These are phyloP conservation scores for Lasiurus cinereus DNA, from an alignment of 2,113 vertebrate species.

Conservation along the genomic window DNA sequence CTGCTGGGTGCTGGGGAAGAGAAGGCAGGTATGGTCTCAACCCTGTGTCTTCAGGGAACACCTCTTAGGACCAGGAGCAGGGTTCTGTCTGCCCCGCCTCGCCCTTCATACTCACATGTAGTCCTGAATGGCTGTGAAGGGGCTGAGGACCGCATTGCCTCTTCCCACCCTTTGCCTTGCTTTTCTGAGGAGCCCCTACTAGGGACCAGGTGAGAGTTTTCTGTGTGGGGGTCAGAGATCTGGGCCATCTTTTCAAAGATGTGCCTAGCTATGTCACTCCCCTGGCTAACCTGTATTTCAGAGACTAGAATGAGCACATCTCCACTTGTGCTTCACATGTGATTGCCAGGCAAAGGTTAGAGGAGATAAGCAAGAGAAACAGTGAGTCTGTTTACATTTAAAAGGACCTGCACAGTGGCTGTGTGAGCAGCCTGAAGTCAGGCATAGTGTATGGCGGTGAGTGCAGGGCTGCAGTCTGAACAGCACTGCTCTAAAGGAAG, in stretches of 20 bases:
- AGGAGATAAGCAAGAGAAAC: neutral
- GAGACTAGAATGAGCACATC: neutral
- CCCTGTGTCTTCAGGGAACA: neutral
- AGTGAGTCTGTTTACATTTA: neutral
- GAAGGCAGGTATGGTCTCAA: too few species aligned
- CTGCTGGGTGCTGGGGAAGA: fast-evolving
- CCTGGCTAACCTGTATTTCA: neutral
- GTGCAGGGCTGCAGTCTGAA: too few species aligned
- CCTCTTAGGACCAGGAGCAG: neutral
- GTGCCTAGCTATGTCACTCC: neutral
- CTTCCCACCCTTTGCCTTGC: neutral
- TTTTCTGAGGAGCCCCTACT: neutral
- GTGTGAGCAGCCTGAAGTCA: neutral
- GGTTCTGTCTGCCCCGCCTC: neutral
- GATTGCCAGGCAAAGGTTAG: neutral
- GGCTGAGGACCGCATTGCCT: neutral
- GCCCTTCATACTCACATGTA: fast-evolving
- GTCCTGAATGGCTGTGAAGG: fast-evolving
- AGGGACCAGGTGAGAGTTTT: neutral
- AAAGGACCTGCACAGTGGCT: neutral
- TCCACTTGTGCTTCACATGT: neutral
- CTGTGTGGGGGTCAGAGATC: neutral
- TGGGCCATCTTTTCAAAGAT: neutral
- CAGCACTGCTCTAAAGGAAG: neutral
- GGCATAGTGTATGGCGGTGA: neutral